Base-by-base conservation (phyloP, 1,140 invertebrate species). In the Leptonema lineaticorne region DNA sequence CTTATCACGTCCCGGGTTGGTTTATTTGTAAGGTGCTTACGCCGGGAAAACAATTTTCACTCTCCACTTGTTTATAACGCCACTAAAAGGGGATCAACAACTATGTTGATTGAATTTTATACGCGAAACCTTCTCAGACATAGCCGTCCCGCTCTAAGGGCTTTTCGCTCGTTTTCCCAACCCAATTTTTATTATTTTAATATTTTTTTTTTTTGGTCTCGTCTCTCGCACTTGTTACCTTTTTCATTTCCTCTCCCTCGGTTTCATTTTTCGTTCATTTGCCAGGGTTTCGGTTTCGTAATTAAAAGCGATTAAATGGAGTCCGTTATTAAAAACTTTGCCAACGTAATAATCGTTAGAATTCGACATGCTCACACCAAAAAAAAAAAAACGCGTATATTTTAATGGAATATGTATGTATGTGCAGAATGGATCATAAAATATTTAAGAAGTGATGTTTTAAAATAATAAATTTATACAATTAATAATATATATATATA, bases 41-140 rank as follows among this genome's bases (percentile, higher is more conserved):
- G 59, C 67, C 67, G 60, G 60, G 68, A 69, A 69, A 69, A 69
- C 68, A 69, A 69, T 69, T 69, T 69, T 65, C 68, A 65, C 68
- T 65, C 68, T 69, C 68, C 68, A 69, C 68, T 69, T 69, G 60
- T 69, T 69, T 69, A 69, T 69, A 69, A 65, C 62, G 68, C 68
- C 68, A 65, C 68, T 69, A 65, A 69, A 69, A 37, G 18, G 50
- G 68, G 62, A 69, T 65, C 46, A 65, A 69, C 62, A 69, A 65
- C 62, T 69, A 69, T 69, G 68, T 69, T 69, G 62, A 65, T 69
- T 69, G 62, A 69, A 69, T 69, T 69, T 69, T 65, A 65, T 65
- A 50, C 46, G 6, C 24, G 20, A 53, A 45, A 26, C 50, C 9
- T 16, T 33, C 37, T 14, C 37, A 41, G n/a, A n/a, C n/a, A n/a